A percentile compares a stretch with the other conserved stretches of the same genome.
Conservation (phyloP, 2,888 invertebrate genomes). For the Podabrus alpinus region DNA sequence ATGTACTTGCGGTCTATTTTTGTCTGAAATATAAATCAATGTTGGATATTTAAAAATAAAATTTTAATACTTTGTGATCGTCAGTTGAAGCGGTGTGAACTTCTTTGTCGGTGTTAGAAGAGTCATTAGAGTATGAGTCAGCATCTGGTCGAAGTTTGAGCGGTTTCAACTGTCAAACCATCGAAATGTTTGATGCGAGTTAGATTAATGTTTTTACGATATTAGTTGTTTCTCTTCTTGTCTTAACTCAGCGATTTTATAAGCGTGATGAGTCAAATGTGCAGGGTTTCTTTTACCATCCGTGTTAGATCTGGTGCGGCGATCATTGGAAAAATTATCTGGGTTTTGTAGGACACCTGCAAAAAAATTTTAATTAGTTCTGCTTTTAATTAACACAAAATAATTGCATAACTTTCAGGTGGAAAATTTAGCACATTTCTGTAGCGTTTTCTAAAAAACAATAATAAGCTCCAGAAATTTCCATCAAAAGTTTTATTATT, state of each 20-base stretch:
- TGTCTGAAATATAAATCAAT: background rate
- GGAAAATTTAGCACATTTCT: background rate
- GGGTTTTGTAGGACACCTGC: background rate
- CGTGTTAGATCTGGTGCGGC: background rate
- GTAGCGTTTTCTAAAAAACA: background rate
- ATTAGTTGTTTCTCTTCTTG: conserved; percentile 47
- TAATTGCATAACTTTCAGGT: background rate
- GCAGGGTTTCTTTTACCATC: conserved; percentile 4
- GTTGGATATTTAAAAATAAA: conserved; percentile 26
- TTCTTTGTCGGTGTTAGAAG: conserved; percentile 48
- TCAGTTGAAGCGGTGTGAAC: conserved; percentile 41
- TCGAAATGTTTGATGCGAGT: conserved; percentile 53
- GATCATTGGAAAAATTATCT: background rate
- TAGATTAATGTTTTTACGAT: conserved; percentile 56
- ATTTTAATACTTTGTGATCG: conserved; percentile 35
- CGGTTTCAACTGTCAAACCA: conserved; percentile 48
- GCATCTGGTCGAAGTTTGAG: conserved; percentile 38
- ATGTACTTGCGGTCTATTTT: background rate
- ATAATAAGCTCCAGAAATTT: background rate
- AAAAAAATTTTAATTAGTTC: background rate
- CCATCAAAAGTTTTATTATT: background rate
- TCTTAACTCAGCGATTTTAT: conserved; percentile 45
- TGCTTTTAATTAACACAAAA: background rate
- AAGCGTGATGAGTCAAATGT: conserved; percentile 5
- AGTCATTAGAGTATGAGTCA: conserved; percentile 51